Conservation (phyloP, 2,113 vertebrate species). For the Hypomesus transpacificus region DNA sequence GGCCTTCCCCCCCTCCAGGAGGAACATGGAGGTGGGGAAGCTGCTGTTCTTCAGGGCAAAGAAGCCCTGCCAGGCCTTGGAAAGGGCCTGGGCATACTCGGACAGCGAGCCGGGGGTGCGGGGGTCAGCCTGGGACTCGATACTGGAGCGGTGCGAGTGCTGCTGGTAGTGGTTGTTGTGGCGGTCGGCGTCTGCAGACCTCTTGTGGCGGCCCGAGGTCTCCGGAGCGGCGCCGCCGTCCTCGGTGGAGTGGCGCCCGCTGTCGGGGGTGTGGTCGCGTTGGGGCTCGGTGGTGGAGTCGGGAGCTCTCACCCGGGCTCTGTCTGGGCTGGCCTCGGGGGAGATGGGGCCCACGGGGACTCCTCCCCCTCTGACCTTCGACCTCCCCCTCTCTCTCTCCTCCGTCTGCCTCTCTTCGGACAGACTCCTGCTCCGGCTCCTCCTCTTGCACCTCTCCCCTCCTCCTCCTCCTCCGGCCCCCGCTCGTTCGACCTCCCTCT, state of each 20-base stretch:
- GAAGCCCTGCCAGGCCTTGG: constrained; percentile 89
- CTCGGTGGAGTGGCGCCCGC: constrained; percentile 37
- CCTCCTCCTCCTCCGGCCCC: constrained; percentile 69
- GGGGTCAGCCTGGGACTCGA: constrained; percentile 75
- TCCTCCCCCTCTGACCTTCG: constrained; percentile 68
- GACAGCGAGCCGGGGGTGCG: constrained; percentile 80
- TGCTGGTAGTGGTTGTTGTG: constrained; percentile 74
- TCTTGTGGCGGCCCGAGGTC: constrained; percentile 67
- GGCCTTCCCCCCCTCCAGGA: constrained; percentile 86
- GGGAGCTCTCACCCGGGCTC: constrained; percentile 77
- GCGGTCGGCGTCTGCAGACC: constrained; percentile 67
- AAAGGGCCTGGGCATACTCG: constrained; percentile 84
- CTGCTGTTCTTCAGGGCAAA: constrained; percentile 97
- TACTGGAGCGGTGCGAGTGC: constrained; percentile 80
- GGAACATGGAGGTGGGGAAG: constrained; percentile 92
- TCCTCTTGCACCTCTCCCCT: constrained; percentile 79
- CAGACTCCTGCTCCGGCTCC: constrained; percentile 76
- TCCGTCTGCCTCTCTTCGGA: constrained; percentile 67
- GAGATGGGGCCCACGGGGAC: constrained; percentile 47
- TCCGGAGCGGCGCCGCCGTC: constrained; percentile 27
- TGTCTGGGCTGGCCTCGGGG: constrained; percentile 84
- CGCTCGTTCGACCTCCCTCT: constrained; percentile 65
- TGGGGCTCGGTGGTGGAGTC: constrained; percentile 81
- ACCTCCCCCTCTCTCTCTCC: constrained; percentile 76
- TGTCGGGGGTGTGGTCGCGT: constrained; percentile 76